These are phyloP conservation scores for Anolis carolinensis DNA, from an alignment of 2,113 vertebrate genomes.

Conservation along the genomic window DNA sequence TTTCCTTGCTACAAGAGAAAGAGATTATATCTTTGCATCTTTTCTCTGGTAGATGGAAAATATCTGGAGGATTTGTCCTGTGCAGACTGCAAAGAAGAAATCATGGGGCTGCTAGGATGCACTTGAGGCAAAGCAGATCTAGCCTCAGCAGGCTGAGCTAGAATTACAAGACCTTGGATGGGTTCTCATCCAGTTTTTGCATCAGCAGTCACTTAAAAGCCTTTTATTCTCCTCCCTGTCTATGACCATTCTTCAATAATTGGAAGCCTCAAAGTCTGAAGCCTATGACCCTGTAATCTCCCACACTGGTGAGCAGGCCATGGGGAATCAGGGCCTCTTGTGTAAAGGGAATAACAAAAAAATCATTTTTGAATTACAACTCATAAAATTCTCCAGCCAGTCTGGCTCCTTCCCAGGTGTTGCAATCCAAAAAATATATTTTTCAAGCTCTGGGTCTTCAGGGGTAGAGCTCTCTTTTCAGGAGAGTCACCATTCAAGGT, in stretches of 20 bases:
- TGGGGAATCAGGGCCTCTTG: background rate
- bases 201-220: background rate
- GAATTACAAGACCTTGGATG: background rate
- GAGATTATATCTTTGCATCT: background rate
- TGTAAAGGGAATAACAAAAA: background rate
- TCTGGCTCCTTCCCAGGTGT: too few species aligned
- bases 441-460: background rate
- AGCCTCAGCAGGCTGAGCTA: background rate
- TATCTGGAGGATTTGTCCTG: background rate
- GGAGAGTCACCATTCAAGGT: background rate
- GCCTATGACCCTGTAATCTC: background rate
- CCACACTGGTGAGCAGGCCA: background rate
- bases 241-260: background rate
- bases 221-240: background rate
- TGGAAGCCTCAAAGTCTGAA: background rate
- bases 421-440: too few species aligned
- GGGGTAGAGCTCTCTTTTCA: too few species aligned
- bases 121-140: background rate
- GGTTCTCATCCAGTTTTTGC: background rate
- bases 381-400: too few species aligned
- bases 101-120: background rate
- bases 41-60: background rate
- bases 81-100: background rate
- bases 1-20: background rate
- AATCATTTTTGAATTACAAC: too few species aligned